phyloP scores from a whole-genome alignment of 2,113 vertebrate species.

The Hemiscyllium ocellatum region DNA sequence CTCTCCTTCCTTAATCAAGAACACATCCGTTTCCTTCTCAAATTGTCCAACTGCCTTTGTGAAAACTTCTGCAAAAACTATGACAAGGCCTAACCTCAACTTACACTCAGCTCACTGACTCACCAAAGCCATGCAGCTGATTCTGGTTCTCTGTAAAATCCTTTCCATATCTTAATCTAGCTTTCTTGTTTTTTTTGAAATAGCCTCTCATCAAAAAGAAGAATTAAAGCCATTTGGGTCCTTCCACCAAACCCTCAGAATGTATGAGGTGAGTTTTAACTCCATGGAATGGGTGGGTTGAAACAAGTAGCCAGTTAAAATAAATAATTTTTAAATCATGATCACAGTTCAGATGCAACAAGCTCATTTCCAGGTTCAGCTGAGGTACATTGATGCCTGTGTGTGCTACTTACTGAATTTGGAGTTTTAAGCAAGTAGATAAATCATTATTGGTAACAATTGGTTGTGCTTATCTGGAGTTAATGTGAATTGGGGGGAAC shows the following conservation, averaged over 20 bases:
- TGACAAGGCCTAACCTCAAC: neutral
- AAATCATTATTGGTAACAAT: neutral
- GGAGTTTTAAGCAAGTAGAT: neutral
- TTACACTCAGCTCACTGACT: neutral
- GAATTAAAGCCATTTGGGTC: neutral
- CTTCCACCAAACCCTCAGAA: neutral
- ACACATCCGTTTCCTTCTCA: slow-evolving; percentile 9
- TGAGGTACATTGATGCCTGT: neutral
- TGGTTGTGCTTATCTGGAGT: neutral
- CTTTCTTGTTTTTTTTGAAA: neutral
- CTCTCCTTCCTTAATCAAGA: slow-evolving; percentile 29
- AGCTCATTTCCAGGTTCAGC: neutral
- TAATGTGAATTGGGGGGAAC: too few species aligned
- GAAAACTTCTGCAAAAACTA: neutral
- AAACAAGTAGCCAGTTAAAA: neutral
- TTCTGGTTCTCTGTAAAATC: neutral
- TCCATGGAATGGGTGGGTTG: neutral
- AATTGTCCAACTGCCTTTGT: neutral
- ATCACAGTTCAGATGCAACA: neutral
- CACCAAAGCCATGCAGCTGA: neutral
- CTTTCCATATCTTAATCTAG: neutral
- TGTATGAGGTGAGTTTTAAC: neutral
- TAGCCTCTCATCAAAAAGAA: neutral
- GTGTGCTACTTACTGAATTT: neutral
- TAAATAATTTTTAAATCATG: neutral